A percentile compares a stretch with the other conserved stretches of the same genome.
phyloP scores from a whole-genome alignment of 2,888 invertebrate genomes.

The Orchestes rusci region DNA sequence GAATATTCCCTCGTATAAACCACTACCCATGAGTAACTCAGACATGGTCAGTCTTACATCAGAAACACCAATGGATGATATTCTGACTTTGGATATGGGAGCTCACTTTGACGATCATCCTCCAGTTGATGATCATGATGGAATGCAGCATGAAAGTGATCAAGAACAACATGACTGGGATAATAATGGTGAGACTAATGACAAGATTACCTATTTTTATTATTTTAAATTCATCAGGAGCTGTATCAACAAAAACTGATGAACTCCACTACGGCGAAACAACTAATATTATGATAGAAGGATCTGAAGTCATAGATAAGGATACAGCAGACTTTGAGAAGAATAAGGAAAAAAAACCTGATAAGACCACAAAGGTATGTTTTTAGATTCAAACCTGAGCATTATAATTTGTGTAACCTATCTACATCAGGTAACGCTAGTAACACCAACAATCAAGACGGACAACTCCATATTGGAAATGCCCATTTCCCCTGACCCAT shows the following conservation, averaged over 20 bases:
- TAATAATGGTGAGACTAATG: too few species aligned
- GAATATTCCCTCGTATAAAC: constrained; percentile 58
- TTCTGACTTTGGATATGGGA: constrained; percentile 40
- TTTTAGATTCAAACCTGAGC: not conserved
- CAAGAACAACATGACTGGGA: constrained; percentile 1
- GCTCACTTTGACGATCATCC: constrained; percentile 31
- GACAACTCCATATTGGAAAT: constrained; percentile 20
- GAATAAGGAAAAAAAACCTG: constrained; percentile 39
- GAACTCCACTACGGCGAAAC: too few species aligned
- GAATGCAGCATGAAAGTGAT: constrained; percentile 28
- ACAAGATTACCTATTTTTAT: too few species aligned
- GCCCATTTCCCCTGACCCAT: constrained; percentile 7
- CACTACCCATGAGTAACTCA: constrained; percentile 46
- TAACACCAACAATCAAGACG: constrained; percentile 30
- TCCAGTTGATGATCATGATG: constrained; percentile 20
- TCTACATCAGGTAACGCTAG: constrained; percentile 24
- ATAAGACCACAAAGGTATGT: constrained; percentile 23
- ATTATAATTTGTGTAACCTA: not conserved
- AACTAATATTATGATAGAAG: too few species aligned
- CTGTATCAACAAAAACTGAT: too few species aligned
- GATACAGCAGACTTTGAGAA: constrained; percentile 38
- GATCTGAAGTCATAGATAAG: too few species aligned
- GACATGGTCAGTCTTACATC: constrained; percentile 38
- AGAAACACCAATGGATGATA: constrained; percentile 39
- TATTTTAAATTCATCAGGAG: too few species aligned